These are phyloP conservation scores for Antrozous pallidus DNA, from an alignment of 2,797 vertebrate genomes.

Conservation along the genomic window DNA sequence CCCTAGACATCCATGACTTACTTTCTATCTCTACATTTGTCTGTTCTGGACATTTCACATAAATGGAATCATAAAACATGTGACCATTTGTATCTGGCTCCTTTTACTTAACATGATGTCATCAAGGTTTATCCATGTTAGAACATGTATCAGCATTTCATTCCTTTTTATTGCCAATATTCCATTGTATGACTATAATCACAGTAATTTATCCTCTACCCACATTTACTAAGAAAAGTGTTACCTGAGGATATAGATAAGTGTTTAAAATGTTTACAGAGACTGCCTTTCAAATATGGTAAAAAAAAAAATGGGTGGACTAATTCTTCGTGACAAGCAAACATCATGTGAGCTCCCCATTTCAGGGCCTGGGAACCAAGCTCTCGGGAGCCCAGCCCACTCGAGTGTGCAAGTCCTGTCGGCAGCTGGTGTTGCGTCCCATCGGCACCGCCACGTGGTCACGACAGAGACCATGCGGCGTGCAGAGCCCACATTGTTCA, in stretches of 20 bases:
- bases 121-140: neutral
- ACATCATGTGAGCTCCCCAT: neutral
- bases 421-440: too few relatives aligned
- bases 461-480: neutral
- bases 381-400: rapidly evolving
- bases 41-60: neutral
- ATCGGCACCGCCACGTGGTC: neutral
- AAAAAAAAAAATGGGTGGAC: neutral
- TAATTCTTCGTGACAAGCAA: neutral
- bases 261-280: neutral
- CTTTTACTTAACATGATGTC: neutral
- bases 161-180: neutral
- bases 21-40: neutral
- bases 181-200: neutral
- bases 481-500: neutral
- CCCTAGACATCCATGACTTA: neutral
- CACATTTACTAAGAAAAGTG: neutral
- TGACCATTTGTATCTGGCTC: neutral
- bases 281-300: neutral
- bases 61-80: neutral
- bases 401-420: rapidly evolving
- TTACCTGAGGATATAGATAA: neutral
- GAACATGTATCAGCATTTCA: neutral
- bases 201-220: neutral
- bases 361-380: neutral